Percentiles rank a stretch among this genome's conserved stretches.
Conservation (phyloP, 2,797 vertebrate genomes). For the Gymnoscopelus braueri region DNA sequence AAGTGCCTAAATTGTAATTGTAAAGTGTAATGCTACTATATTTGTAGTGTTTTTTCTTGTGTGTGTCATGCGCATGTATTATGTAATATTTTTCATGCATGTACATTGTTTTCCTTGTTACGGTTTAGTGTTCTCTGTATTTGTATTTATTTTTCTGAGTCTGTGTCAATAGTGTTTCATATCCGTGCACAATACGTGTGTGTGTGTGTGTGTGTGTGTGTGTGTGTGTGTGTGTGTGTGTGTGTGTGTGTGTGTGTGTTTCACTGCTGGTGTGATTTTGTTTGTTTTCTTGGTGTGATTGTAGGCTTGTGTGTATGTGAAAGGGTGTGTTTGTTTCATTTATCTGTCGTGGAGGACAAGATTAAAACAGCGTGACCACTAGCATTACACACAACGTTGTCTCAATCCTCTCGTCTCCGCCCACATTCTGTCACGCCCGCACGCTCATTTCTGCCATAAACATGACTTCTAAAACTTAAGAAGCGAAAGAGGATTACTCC, state of each 20-base stretch:
- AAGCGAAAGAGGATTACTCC: slow-evolving; percentile 40
- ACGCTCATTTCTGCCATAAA: slow-evolving; percentile 16
- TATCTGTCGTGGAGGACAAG: slow-evolving; percentile 18
- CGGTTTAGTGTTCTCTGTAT: too few relatives aligned
- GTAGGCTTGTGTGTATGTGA: slow-evolving; percentile 8
- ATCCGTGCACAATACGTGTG: neutral
- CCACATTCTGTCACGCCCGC: slow-evolving; percentile 42
- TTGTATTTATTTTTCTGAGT: neutral
- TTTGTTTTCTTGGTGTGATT: neutral
- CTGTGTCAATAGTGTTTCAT: slow-evolving; percentile 21
- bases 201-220: neutral
- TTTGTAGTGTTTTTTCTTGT: too few relatives aligned
- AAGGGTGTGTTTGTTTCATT: slow-evolving; percentile 5
- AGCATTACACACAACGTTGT: slow-evolving; percentile 45
- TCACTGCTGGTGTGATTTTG: neutral
- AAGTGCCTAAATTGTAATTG: neutral
- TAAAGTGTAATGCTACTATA: too few relatives aligned
- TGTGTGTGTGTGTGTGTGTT: neutral
- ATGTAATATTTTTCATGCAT: too few relatives aligned
- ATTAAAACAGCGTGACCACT: slow-evolving; percentile 42
- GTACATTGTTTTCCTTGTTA: too few relatives aligned
- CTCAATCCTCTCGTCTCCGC: slow-evolving; percentile 29
- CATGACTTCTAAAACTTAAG: neutral
- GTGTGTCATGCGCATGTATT: too few relatives aligned
- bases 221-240: neutral